phyloP scores from a whole-genome alignment of 2,113 vertebrate genomes.

The Scomber scombrus region DNA sequence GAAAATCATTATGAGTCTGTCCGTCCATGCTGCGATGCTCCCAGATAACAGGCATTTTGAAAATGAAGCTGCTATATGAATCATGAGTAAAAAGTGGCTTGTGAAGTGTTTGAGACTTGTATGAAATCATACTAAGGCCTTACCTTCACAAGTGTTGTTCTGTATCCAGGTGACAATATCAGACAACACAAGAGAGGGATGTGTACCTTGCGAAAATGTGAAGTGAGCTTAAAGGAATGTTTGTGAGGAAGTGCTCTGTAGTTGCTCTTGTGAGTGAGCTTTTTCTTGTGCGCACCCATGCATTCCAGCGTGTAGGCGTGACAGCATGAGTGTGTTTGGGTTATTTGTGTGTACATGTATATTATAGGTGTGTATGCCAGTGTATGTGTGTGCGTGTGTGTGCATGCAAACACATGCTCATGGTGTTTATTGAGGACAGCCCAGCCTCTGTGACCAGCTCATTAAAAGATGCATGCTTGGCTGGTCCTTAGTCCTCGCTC shows the following conservation, averaged over 20 bases:
- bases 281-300: constrained; percentile 7
- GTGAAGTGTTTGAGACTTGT: constrained; percentile 28
- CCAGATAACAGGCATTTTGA: constrained; percentile 61
- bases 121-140: background rate
- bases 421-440: constrained; percentile 68
- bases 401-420: constrained; percentile 31
- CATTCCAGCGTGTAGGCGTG: constrained; percentile 55
- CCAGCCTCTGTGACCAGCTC: constrained; percentile 76
- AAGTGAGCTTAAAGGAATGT: constrained; percentile 63
- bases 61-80: constrained; percentile 54
- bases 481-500: constrained; percentile 61
- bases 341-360: constrained; percentile 20
- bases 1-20: constrained; percentile 64
- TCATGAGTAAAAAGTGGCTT: constrained; percentile 37
- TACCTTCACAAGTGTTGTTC: constrained; percentile 53
- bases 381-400: constrained; percentile 23
- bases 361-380: constrained; percentile 33
- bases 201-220: constrained; percentile 36
- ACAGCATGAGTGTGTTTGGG: constrained; percentile 41
- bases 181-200: constrained; percentile 36
- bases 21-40: constrained; percentile 44
- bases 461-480: constrained; percentile 80
- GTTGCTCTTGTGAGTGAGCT: constrained; percentile 52
- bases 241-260: constrained; percentile 39
- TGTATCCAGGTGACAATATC: constrained; percentile 69